Evolutionary conservation across 2,888 invertebrate species (phyloP), one percentile per base, ranked within the genome.

Genomic region (Meteorus colon): DNA sequence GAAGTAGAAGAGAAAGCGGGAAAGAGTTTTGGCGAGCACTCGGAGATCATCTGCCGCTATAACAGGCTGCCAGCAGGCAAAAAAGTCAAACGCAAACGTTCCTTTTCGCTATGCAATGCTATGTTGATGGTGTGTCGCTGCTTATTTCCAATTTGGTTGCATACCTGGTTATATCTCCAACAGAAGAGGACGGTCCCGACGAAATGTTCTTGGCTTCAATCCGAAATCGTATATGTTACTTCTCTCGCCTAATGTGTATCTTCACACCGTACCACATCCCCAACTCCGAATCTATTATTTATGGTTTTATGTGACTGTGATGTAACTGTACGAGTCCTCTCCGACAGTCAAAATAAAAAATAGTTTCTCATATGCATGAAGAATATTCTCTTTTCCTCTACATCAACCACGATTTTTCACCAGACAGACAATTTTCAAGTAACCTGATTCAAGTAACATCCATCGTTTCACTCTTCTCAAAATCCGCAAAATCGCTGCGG

Each of bases 41-140:
- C 85, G 86, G 83, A 86, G 87, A 88, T 88, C 86, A 87, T 89
- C 87, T 86, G 86, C 86, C 84, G 85, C 86, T 87, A 87, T 87
- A 88, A 86, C 86, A 88, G 86, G 85, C 88, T 87, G 87, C 87
- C 87, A 88, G 87, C 86, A 88, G 88, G 87, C 87, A 89, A 89
- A 89, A 89, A 88, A 88, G 88, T 88, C 84, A 87, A 88, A 87
- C 80, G 86, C 85, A 84, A 88, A 73, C 69, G 74, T 83, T 83
- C 83, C 82, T 79, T 79, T 76, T 79, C 76, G 83, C 85, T 85
- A 85, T 86, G 85, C 86, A 86, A 86, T 86, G 86, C 85, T 87
- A 87, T 86, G 87, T 87, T 86, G 88, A 86, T 88, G 87, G 87
- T 83, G 87, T 87, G 88, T 88, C 87, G 86, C 85, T 88, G 88